phyloP scores from a whole-genome alignment of 2,888 invertebrate genomes.

The Petrophora chlorosata region DNA sequence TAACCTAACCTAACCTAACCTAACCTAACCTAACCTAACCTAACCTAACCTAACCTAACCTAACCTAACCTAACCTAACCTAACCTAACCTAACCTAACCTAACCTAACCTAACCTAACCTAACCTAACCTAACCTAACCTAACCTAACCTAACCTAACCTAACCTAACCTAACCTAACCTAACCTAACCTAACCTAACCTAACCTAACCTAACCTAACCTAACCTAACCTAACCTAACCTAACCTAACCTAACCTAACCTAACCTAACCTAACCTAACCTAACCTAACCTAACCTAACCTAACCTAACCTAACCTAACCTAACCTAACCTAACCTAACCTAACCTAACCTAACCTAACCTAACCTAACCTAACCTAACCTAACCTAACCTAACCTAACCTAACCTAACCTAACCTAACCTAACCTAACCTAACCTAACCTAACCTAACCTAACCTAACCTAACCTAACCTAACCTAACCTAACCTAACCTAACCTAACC shows the following conservation, averaged over 20 bases:
- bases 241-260: constrained; percentile 27
- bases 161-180: constrained; percentile 18
- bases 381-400: constrained; percentile 24
- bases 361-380: constrained; percentile 33
- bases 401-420: too few relatives aligned
- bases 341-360: constrained; percentile 34
- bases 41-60: constrained; percentile 33
- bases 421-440: too few relatives aligned
- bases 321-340: constrained; percentile 30
- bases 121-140: constrained; percentile 35
- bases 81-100: constrained; percentile 35
- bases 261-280: constrained; percentile 24
- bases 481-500: too few relatives aligned
- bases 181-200: constrained; percentile 16
- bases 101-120: constrained; percentile 34
- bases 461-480: too few relatives aligned
- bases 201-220: constrained; percentile 14
- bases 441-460: too few relatives aligned
- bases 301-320: constrained; percentile 16
- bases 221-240: constrained; percentile 23
- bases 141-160: constrained; percentile 25
- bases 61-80: constrained; percentile 31
- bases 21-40: constrained; percentile 31
- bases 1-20: constrained; percentile 24
- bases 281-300: constrained; percentile 19